A percentile compares a stretch with the other conserved stretches of the same genome.
phyloP scores from a whole-genome alignment of 2,113 vertebrate species.

The Lepus europaeus region DNA sequence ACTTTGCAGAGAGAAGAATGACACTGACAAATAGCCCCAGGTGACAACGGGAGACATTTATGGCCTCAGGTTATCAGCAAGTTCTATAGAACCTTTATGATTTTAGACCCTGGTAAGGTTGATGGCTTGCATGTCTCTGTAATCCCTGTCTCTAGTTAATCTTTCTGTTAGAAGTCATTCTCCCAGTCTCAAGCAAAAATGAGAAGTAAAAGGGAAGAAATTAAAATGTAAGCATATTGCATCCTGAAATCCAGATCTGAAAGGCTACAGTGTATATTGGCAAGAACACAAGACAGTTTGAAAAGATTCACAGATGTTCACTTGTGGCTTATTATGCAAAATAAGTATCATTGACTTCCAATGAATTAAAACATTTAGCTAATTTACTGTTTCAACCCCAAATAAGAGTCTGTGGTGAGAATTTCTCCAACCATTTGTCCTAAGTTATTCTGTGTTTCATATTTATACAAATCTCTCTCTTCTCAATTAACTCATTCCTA shows the following conservation, averaged over 20 bases:
- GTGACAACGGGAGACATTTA: conserved; percentile 47
- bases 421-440: background rate
- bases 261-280: background rate
- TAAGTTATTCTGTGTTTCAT: conserved; percentile 29
- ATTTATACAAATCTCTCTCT: background rate
- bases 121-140: conserved; percentile 13
- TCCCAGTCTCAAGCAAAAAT: conserved; percentile 1
- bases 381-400: conserved; percentile 37
- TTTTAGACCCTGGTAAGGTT: background rate
- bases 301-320: conserved; percentile 47
- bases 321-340: conserved; percentile 46
- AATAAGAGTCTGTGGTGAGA: background rate
- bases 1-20: background rate
- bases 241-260: conserved; percentile 18
- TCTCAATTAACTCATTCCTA: background rate
- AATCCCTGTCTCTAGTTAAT: background rate
- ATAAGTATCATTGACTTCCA: background rate
- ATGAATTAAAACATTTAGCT: conserved; percentile 36
- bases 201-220: background rate
- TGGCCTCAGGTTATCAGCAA: conserved; percentile 30
- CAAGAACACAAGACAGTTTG: background rate
- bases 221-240: conserved; percentile 41
- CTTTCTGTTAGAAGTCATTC: background rate
- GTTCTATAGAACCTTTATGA: conserved; percentile 12
- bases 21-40: conserved; percentile 23